Conservation (phyloP, 2,888 invertebrate species). For the Drosophila merina region DNA sequence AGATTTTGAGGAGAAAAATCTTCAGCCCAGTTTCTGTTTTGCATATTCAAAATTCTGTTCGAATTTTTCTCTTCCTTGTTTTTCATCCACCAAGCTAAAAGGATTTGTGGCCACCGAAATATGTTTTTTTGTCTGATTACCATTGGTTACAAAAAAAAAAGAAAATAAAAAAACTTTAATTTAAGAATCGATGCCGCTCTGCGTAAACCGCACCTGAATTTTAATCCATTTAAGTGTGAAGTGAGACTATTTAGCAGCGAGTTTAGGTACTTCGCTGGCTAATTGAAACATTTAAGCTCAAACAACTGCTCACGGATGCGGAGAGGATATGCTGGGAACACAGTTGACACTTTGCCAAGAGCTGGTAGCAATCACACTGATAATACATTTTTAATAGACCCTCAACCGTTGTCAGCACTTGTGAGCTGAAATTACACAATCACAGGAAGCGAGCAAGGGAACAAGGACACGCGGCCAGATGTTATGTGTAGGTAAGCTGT, state of each 20-base stretch:
- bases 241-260: background rate
- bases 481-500: conserved; percentile 33
- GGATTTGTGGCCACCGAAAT: background rate
- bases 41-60: background rate
- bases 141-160: background rate
- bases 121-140: background rate
- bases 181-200: no score
- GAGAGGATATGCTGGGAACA: conserved; percentile 3
- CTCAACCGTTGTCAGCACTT: conserved; percentile 54
- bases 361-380: conserved; percentile 39
- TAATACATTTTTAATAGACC: conserved; percentile 66
- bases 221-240: background rate
- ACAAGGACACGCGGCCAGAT: conserved; percentile 32
- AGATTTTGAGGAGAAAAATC: background rate
- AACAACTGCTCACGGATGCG: conserved; percentile 22
- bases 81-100: background rate
- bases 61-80: background rate
- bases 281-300: conserved; percentile 40
- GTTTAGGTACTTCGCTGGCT: conserved; percentile 9
- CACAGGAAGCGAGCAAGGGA: conserved; percentile 16
- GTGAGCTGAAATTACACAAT: conserved; percentile 55
- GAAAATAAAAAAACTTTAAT: no score
- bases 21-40: background rate
- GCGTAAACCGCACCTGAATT: conserved; percentile 13
- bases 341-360: conserved; percentile 24